Evolutionary conservation across 2,113 vertebrate species (phyloP).

Genomic region (Hypanus sabinus): DNA sequence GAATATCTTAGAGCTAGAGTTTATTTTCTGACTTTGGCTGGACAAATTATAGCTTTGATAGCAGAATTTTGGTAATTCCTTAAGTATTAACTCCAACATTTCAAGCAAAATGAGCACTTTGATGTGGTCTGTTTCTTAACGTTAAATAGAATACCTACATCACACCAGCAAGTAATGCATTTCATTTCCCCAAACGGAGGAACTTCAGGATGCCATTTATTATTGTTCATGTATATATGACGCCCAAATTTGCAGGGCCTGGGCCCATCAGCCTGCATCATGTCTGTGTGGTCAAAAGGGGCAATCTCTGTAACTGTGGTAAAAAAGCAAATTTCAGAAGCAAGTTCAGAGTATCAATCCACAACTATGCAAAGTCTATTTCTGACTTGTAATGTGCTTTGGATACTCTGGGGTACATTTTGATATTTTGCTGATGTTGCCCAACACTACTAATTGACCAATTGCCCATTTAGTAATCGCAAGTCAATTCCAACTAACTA

Average conservation of each 20-base stretch:
- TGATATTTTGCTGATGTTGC: constrained; percentile 15
- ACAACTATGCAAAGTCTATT: constrained; percentile 24
- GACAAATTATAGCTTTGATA: background rate
- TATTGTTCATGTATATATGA: constrained; percentile 84
- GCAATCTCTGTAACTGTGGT: constrained; percentile 53
- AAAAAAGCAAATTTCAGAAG: constrained; percentile 36
- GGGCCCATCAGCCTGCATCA: constrained; percentile 84
- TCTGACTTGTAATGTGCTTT: background rate
- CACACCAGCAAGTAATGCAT: constrained; percentile 95
- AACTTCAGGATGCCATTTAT: constrained; percentile 86
- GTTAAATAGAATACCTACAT: constrained; percentile 64
- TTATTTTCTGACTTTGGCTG: background rate
- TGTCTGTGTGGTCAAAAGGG: constrained; percentile 63
- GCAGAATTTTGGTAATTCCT: background rate
- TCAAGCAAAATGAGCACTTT: constrained; percentile 29
- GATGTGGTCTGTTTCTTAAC: constrained; percentile 28
- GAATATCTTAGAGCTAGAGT: background rate
- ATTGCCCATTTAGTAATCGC: background rate
- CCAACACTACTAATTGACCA: background rate
- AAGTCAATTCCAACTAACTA: background rate
- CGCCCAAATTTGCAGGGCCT: constrained; percentile 86
- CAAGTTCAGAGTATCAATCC: constrained; percentile 12
- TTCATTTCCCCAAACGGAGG: constrained; percentile 90
- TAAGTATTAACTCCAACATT: background rate
- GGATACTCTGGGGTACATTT: background rate